Evolutionary conservation across 1,140 invertebrate species (phyloP), one percentile per base, ranked within the genome.

Genomic region (Pseudomyrmex flavicornis): DNA sequence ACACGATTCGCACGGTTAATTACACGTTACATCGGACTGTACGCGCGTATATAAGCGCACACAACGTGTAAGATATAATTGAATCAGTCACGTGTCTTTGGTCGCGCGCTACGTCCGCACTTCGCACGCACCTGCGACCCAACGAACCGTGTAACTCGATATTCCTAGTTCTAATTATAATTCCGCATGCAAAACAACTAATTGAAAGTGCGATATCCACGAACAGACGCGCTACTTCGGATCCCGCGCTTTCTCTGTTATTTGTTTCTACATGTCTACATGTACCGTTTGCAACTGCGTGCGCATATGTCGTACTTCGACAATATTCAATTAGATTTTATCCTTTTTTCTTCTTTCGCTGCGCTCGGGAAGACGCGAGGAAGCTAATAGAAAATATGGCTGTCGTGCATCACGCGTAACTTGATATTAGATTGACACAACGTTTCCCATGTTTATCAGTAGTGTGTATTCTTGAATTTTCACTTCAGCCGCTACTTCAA

Each of bases 131-230:
- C 26, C 68, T 20, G 56, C 63, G 17, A 56, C 54, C 26, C n/a
- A 61, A 74, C 79, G n/a, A 48, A 48, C 52, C 17, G 68, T 17
- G 85, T 87, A 87, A 88, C 73, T 84, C 48, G 82, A 87, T 88
- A 88, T 84, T 79, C 75, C 75, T 69, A 69, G 35, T 69, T 69
- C 63, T 69, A 79, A 79, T 79, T 79, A 79, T 79, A 79, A 79
- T 79, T 79, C 75, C 20, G 52, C 44, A 44, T 17, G 63, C 52
- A 59, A 79, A 79, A 79, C 75, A 59, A 54, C 75, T 79, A 79
- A 79, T 79, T 79, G 52, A 79, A 15, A 79, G 52, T 52, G 52
- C 63, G 65, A 69, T 69, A 52, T 10, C 63, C 26, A 69, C 50
- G 52, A 46, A 77, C 35, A 22, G 35, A n/a, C 75, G 22, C 52